Evolutionary conservation across 2,797 vertebrate genomes (phyloP).

Genomic region (Delichon dasypus): DNA sequence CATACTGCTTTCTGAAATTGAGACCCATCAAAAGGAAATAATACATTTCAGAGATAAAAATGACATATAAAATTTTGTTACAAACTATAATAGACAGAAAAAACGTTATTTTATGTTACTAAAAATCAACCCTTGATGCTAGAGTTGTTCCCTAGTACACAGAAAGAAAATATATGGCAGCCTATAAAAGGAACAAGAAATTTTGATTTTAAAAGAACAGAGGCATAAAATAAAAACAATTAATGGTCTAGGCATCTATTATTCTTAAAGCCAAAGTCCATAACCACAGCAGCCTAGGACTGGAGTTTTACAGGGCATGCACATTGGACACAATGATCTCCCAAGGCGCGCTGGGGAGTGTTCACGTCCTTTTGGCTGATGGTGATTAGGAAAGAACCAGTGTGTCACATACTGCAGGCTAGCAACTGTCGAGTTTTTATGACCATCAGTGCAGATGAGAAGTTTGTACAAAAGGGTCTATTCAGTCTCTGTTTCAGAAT

Average conservation of each 20-base stretch:
- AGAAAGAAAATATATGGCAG: slow-evolving; percentile 66
- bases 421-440: slow-evolving; percentile 66
- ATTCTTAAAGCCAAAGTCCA: slow-evolving; percentile 57
- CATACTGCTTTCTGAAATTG: slow-evolving; percentile 30
- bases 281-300: slow-evolving; percentile 30
- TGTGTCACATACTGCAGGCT: slow-evolving; percentile 58
- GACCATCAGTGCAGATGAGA: slow-evolving; percentile 49
- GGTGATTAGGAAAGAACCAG: slow-evolving; percentile 44
- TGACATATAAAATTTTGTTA: slow-evolving; percentile 37
- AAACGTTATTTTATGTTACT: slow-evolving; percentile 62
- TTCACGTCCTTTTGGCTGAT: slow-evolving; percentile 28
- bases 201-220: slow-evolving; percentile 56
- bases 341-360: neutral
- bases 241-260: slow-evolving; percentile 51
- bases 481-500: slow-evolving; percentile 53
- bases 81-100: slow-evolving; percentile 28
- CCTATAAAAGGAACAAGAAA: slow-evolving; percentile 63
- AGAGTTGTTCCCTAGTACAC: slow-evolving; percentile 46
- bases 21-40: slow-evolving; percentile 45
- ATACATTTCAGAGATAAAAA: slow-evolving; percentile 60
- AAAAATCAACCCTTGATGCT: slow-evolving; percentile 41
- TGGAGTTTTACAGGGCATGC: slow-evolving; percentile 59
- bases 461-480: slow-evolving; percentile 57
- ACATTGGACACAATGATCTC: slow-evolving; percentile 63
- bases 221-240: slow-evolving; percentile 61